These are phyloP conservation scores for Cyrtodaria siliqua DNA, from an alignment of 2,888 invertebrate species.

Conservation along the genomic window DNA sequence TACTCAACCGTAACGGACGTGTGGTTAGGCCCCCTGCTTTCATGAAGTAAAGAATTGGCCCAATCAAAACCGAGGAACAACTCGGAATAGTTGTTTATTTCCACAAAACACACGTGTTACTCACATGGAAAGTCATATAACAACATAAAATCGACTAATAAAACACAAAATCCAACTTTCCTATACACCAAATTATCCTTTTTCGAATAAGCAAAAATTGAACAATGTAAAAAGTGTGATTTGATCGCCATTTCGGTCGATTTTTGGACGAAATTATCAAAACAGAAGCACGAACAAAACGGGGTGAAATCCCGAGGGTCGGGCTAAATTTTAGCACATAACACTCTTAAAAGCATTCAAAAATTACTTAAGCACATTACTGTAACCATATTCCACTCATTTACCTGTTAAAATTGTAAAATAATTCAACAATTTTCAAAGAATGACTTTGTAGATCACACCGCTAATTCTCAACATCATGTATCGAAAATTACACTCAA, in stretches of 20 bases:
- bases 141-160: neutral
- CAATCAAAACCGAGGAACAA: constrained; percentile 53
- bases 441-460: constrained; percentile 84
- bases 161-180: neutral
- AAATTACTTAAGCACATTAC: constrained; percentile 31
- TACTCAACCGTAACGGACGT: constrained; percentile 44
- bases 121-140: constrained; percentile 17
- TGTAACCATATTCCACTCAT: constrained; percentile 27
- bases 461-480: constrained; percentile 84
- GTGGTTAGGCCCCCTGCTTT: constrained; percentile 36
- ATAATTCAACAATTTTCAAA: constrained; percentile 76
- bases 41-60: constrained; percentile 48
- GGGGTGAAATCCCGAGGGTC: constrained; percentile 63
- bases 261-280: constrained; percentile 79
- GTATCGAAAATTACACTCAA: constrained; percentile 73
- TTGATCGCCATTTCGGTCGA: constrained; percentile 84
- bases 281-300: constrained; percentile 75
- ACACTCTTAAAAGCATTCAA: constrained; percentile 33
- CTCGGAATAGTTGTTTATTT: constrained; percentile 62
- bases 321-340: constrained; percentile 52
- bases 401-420: constrained; percentile 73
- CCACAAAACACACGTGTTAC: constrained; percentile 59
- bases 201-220: constrained; percentile 49
- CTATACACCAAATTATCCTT: neutral
- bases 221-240: constrained; percentile 78